Evolutionary conservation across 2,888 invertebrate species (phyloP).

Genomic region (Nymphalis polychloros): DNA sequence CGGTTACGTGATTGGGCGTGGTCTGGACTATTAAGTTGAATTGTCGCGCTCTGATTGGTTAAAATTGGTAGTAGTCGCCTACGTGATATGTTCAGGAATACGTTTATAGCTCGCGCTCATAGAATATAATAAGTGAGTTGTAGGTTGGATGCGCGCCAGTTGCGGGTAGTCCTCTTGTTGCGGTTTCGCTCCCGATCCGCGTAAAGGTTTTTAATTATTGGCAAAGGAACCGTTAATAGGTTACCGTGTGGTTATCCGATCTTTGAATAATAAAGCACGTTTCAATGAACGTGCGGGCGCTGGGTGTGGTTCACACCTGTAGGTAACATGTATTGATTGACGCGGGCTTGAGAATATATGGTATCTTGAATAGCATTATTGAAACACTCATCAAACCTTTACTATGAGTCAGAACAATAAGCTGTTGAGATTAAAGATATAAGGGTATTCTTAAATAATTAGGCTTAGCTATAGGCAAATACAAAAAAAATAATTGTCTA

Average conservation of each 20-base stretch:
- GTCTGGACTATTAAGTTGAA: slow-evolving; percentile 79
- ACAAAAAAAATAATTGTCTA: too few species aligned
- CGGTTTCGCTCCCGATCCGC: slow-evolving; percentile 68
- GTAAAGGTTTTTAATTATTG: slow-evolving; percentile 73
- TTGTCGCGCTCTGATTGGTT: slow-evolving; percentile 81
- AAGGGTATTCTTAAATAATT: too few species aligned
- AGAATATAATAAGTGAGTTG: slow-evolving; percentile 80
- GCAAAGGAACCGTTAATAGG: slow-evolving; percentile 62
- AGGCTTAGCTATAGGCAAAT: too few species aligned
- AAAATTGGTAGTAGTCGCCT: slow-evolving; percentile 79
- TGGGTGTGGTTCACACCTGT: slow-evolving; percentile 35
- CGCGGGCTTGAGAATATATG: background rate
- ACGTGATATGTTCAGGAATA: slow-evolving; percentile 82
- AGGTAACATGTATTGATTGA: slow-evolving; percentile 6
- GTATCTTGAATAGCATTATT: background rate
- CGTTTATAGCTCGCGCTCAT: slow-evolving; percentile 79
- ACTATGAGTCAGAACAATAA: too few species aligned
- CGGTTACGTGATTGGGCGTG: slow-evolving; percentile 83
- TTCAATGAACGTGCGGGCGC: slow-evolving; percentile 23
- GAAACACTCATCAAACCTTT: too few species aligned
- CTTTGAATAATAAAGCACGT: slow-evolving; percentile 48
- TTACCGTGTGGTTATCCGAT: slow-evolving; percentile 50
- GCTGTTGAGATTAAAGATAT: too few species aligned
- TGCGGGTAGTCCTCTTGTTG: slow-evolving; percentile 62
- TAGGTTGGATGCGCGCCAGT: slow-evolving; percentile 76